These are phyloP conservation scores for Drosophila sulfurigaster DNA, from an alignment of 1,140 invertebrate genomes.

Conservation along the genomic window DNA sequence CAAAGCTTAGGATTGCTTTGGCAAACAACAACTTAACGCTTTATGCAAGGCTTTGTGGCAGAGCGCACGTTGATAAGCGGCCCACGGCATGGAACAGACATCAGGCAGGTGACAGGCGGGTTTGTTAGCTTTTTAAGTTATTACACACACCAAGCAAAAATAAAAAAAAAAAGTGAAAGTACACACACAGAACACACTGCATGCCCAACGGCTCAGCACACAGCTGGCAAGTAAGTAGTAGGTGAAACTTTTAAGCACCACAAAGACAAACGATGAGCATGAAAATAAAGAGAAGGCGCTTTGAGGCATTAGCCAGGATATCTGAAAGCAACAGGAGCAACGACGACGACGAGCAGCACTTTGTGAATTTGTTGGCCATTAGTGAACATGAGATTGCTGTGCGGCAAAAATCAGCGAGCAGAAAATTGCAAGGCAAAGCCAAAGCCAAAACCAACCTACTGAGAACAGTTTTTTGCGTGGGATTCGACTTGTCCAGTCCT, in stretches of 20 bases:
- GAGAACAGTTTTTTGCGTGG: slow-evolving; percentile 16
- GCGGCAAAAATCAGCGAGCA: slow-evolving; percentile 40
- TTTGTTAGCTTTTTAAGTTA: slow-evolving; percentile 80
- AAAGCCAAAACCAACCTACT: background rate
- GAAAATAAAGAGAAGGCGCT: slow-evolving; percentile 38
- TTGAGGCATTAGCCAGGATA: slow-evolving; percentile 51
- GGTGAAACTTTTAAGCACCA: slow-evolving; percentile 59
- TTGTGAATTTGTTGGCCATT: slow-evolving; percentile 39
- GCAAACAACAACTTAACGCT: slow-evolving; percentile 69
- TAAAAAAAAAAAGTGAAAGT: slow-evolving; percentile 9
- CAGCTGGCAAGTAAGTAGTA: slow-evolving; percentile 32
- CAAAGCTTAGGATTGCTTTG: slow-evolving; percentile 53
- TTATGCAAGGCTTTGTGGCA: slow-evolving; percentile 72
- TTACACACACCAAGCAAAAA: slow-evolving; percentile 47
- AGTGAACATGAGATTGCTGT: slow-evolving; percentile 17
- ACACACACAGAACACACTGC: slow-evolving; percentile 28
- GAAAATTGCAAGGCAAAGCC: slow-evolving; percentile 49
- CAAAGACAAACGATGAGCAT: slow-evolving; percentile 51
- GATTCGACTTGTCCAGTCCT: background rate
- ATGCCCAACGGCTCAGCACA: slow-evolving; percentile 40
- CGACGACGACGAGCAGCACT: slow-evolving; percentile 18
- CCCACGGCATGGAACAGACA: slow-evolving; percentile 27
- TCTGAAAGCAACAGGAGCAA: slow-evolving; percentile 23
- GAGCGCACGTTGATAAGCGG: slow-evolving; percentile 52
- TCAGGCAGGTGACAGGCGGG: slow-evolving; percentile 41